phyloP scores from a whole-genome alignment of 1,140 invertebrate genomes.

The Pollicipes pollicipes region DNA sequence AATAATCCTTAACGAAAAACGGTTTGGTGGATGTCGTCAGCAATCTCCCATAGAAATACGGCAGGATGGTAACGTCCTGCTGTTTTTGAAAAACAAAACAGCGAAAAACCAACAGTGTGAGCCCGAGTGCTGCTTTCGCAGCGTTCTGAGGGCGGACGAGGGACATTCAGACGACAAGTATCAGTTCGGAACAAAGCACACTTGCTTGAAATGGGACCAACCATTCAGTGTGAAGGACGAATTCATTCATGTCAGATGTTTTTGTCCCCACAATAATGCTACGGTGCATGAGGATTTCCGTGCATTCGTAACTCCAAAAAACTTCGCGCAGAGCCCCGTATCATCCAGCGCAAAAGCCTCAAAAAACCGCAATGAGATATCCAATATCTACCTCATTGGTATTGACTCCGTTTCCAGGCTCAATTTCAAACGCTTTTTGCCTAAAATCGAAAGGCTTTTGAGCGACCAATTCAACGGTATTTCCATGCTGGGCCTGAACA shows the following conservation, averaged over 20 bases:
- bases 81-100: not conserved
- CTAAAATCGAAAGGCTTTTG: conserved; percentile 42
- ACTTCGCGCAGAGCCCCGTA: not conserved
- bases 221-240: not conserved
- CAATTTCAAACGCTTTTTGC: conserved; percentile 67
- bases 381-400: conserved; percentile 59
- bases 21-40: not conserved
- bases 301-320: not conserved
- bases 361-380: conserved; percentile 10
- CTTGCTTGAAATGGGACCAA: not conserved
- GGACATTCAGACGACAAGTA: not conserved
- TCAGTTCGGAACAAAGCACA: not conserved
- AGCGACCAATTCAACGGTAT: conserved; percentile 36
- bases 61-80: not conserved
- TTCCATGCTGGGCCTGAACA: conserved; percentile 58
- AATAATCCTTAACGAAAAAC: not conserved
- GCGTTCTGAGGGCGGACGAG: not conserved
- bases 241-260: not conserved
- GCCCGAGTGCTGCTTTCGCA: not conserved
- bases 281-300: not conserved
- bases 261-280: not conserved
- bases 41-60: not conserved
- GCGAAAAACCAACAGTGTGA: no score
- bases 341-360: not conserved
- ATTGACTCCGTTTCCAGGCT: conserved; percentile 68